Base-by-base conservation (phyloP, 2,113 vertebrate genomes). In the Sapayoa aenigma region DNA sequence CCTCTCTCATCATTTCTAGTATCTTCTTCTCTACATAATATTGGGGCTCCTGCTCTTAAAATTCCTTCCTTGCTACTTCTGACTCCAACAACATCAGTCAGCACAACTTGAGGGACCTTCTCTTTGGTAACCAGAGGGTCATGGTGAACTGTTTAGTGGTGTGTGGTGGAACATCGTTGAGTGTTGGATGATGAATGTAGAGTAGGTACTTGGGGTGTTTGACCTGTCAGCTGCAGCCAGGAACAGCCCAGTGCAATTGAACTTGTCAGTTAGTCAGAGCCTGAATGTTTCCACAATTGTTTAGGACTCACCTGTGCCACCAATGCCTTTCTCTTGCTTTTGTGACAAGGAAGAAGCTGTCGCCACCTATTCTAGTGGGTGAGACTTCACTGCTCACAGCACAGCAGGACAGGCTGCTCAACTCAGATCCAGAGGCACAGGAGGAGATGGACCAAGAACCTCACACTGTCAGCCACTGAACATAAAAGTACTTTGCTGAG, bases 111-210 rank as follows among this genome's bases (percentile, higher is more conserved):
- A 90, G 52, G 30, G 59, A 47, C 47, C 44, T 56, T 2, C 31
- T 81, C 15, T 74, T 41, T 53, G 59, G n/a, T 80, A 84, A 67
- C 41, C 66, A 11, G 50, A 71, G 25, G 23, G 35, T 73, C 35
- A 44, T 5, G 6, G 6, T 3, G 0, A 46, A 30, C 50, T 9
- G 18, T 27, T 69, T 5, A 66, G 72, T 1, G 2, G 28, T 33
- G 28, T 49, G 63, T 41, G 72, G 52, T 0, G 0, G 56, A 73
- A 22, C 14, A 1, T 0, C 14, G 22, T 1, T 46, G 37, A 49
- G 6, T 39, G 75, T 89, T 58, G 63, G 1, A 1, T 67, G 30
- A 37, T n/a, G 63, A 80, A 66, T 41, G 46, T 22, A 25, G 75
- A 60, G 30, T 25, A 39, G 75, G 33, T 52, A 21, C 18, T 30